Conservation (phyloP, 2,888 invertebrate species). For the Pyrrhosoma nymphula region DNA sequence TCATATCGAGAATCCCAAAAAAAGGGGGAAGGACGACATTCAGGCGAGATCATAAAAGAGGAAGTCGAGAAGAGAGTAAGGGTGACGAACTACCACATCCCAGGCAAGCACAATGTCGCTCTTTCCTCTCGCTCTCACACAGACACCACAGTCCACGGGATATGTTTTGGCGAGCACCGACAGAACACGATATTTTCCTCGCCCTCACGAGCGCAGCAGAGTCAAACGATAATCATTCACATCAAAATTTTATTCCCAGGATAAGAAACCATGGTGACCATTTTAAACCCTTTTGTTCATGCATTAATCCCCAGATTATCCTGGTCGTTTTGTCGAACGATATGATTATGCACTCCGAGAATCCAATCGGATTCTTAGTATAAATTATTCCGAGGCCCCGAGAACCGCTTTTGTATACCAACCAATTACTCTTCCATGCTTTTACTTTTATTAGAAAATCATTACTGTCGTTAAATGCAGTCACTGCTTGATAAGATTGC, state of each 20-base stretch:
- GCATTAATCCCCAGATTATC: too few relatives aligned
- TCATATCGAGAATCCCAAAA: slow-evolving; percentile 18
- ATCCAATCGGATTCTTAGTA: too few relatives aligned
- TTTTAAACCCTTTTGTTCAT: background rate
- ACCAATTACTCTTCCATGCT: too few relatives aligned
- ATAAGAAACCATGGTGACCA: background rate
- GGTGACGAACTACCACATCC: background rate
- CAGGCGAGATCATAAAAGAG: slow-evolving; percentile 52
- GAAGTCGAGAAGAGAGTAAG: background rate
- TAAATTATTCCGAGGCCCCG: too few relatives aligned
- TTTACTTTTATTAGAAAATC: too few relatives aligned
- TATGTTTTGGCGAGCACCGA: background rate
- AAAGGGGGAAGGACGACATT: slow-evolving; percentile 29
- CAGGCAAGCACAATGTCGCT: background rate
- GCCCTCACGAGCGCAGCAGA: background rate
- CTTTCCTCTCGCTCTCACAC: background rate
- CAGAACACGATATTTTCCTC: background rate
- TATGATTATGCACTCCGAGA: too few relatives aligned
- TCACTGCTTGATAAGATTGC: too few relatives aligned
- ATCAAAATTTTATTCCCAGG: background rate
- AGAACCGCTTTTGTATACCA: too few relatives aligned
- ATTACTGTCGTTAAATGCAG: too few relatives aligned
- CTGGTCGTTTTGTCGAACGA: too few relatives aligned
- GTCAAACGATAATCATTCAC: background rate
- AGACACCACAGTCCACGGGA: background rate